phyloP scores from a whole-genome alignment of 2,888 invertebrate species.

The Leptinotarsa tumamoca region DNA sequence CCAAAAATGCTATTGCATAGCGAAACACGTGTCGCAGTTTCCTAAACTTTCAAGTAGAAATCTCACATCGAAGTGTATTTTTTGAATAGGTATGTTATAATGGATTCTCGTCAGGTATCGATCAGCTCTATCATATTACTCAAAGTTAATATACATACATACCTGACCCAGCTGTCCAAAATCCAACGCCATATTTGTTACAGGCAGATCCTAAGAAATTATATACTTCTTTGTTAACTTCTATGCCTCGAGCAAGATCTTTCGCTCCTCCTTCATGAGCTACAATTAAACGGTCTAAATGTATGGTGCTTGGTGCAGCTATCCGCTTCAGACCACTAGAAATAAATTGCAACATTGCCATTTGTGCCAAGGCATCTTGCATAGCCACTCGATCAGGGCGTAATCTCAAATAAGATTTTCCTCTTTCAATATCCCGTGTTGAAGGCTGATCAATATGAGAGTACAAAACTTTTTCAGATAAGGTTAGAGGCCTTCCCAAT shows the following conservation, averaged over 20 bases:
- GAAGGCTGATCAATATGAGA: too few relatives aligned
- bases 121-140: background rate
- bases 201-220: slow-evolving; percentile 93
- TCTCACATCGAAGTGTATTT: too few relatives aligned
- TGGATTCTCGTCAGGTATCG: too few relatives aligned
- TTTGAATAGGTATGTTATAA: too few relatives aligned
- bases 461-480: too few relatives aligned
- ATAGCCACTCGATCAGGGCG: slow-evolving; percentile 98
- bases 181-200: slow-evolving; percentile 98
- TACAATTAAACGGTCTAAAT: slow-evolving; percentile 99
- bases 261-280: slow-evolving; percentile 91
- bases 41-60: too few relatives aligned
- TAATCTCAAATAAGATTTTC: slow-evolving; percentile 90
- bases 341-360: slow-evolving; percentile 99
- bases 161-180: slow-evolving; percentile 99
- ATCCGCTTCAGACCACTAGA: slow-evolving; percentile 95
- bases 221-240: slow-evolving; percentile 92
- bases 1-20: too few relatives aligned
- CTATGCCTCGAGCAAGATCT: slow-evolving; percentile 95
- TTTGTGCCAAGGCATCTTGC: slow-evolving; percentile 99
- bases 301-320: slow-evolving; percentile 98
- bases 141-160: slow-evolving; percentile 2
- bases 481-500: too few relatives aligned
- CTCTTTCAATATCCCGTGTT: slow-evolving; percentile 82
- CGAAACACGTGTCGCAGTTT: too few relatives aligned